Evolutionary conservation across 2,113 vertebrate species (phyloP), one percentile per base, ranked within the genome.

Genomic region (Ctenodactylus gundi): DNA sequence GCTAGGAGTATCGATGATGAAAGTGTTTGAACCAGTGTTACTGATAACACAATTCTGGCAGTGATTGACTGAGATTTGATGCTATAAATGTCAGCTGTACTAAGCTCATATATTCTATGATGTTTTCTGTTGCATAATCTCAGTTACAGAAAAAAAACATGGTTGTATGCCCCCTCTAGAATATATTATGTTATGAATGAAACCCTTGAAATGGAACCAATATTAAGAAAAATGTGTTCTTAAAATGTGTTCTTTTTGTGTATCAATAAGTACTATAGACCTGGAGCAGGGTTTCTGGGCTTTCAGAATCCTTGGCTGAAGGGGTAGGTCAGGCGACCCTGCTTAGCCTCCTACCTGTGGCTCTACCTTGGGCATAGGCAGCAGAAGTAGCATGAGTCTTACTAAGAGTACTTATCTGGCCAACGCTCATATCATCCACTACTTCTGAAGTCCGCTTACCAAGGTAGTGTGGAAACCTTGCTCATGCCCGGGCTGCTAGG

Each of bases 111-210:
- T 85, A 46, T 53, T 82, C 67, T 68, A 9, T 17, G 51, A 80
- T 36, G 72, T 65, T 81, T 94, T 92, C 57, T 73, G 64, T 23
- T 46, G 36, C 70, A 2, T 68, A 62, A 92, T 76, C 51, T 81
- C 44, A 68, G 46, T 73, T 67, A 92, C 9, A 85, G 53, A 75
- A 29, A 96, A 60, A 62, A 76, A 13, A 18, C 11, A 55, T 10
- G 15, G 17, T 76, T 86, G 76, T 77, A 62, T 77, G 21, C 0
- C 21, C 62, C 68, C 34, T 84, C 49, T 23, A 76, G n/a, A 39
- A 62, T 91, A 73, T 77, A 46, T 4, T 92, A 27, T 88, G 64
- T 44, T 75, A 78, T 60, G 83, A 92, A 58, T 92, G 14, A 92
- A 90, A 49, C 15, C 81, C 75, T 70, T 53, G 31, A 90, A 85